phyloP scores from a whole-genome alignment of 2,797 vertebrate species.

The Bufotes viridis region DNA sequence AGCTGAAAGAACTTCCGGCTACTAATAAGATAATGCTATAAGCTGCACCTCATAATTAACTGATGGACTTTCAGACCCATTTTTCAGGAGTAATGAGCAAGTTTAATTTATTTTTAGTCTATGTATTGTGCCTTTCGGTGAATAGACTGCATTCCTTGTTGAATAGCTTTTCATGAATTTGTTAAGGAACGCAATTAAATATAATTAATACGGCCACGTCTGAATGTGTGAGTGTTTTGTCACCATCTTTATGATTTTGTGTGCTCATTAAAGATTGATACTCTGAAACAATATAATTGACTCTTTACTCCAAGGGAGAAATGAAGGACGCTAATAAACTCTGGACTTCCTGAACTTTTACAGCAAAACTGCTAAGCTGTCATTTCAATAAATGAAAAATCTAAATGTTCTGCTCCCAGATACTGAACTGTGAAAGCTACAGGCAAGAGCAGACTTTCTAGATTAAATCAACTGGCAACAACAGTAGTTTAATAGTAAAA shows the following conservation, averaged over 20 bases:
- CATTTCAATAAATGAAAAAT: slow-evolving; percentile 31
- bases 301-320: slow-evolving; percentile 43
- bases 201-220: slow-evolving; percentile 37
- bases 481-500: background rate
- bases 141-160: background rate
- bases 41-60: slow-evolving; percentile 5
- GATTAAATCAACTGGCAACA: slow-evolving; percentile 19
- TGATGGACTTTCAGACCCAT: background rate
- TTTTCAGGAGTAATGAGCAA: background rate
- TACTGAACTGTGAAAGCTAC: background rate
- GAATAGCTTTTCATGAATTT: background rate
- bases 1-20: background rate
- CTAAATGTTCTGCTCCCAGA: background rate
- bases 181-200: slow-evolving; percentile 43
- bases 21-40: slow-evolving; percentile 9
- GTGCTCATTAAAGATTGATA: slow-evolving; percentile 41
- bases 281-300: slow-evolving; percentile 18
- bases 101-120: slow-evolving; percentile 26
- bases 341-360: slow-evolving; percentile 22
- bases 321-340: slow-evolving; percentile 46
- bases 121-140: background rate
- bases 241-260: slow-evolving; percentile 29
- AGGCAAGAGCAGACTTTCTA: background rate
- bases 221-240: slow-evolving; percentile 24
- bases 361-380: slow-evolving; percentile 40